phyloP scores from a whole-genome alignment of 2,888 invertebrate species.

The Ophion obscuratus region DNA sequence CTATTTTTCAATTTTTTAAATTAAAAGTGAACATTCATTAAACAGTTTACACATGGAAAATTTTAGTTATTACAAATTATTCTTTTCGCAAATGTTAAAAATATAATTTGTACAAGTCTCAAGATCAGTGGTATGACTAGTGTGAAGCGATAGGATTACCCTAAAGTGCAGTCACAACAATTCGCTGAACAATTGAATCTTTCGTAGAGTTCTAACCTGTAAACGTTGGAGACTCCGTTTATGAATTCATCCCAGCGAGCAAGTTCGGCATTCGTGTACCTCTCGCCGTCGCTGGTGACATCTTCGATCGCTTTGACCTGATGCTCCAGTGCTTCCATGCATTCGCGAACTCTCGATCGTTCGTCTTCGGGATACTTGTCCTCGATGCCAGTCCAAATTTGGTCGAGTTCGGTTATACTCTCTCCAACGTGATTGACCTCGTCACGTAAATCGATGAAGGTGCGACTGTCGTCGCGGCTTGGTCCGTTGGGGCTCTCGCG shows the following conservation, averaged over 20 bases:
- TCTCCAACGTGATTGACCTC: slow-evolving; percentile 89
- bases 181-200: background rate
- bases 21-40: no score
- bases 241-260: slow-evolving; percentile 90
- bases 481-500: slow-evolving; percentile 75
- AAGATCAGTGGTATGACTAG: no score
- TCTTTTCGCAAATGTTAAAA: no score
- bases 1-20: no score
- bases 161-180: no score
- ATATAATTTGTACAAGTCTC: no score
- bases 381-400: slow-evolving; percentile 84
- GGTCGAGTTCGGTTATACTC: slow-evolving; percentile 88
- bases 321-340: slow-evolving; percentile 86
- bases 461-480: slow-evolving; percentile 71
- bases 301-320: slow-evolving; percentile 90
- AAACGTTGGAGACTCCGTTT: slow-evolving; percentile 87
- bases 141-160: no score
- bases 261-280: slow-evolving; percentile 86
- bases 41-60: no score
- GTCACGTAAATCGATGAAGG: slow-evolving; percentile 87
- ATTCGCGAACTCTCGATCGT: slow-evolving; percentile 85
- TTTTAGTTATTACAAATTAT: no score
- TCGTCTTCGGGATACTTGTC: slow-evolving; percentile 81
- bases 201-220: slow-evolving; percentile 82
- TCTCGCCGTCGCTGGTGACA: slow-evolving; percentile 87